Evolutionary conservation across 1,140 invertebrate species (phyloP), one percentile per base, ranked within the genome.

Genomic region (Olivierus martensii): DNA sequence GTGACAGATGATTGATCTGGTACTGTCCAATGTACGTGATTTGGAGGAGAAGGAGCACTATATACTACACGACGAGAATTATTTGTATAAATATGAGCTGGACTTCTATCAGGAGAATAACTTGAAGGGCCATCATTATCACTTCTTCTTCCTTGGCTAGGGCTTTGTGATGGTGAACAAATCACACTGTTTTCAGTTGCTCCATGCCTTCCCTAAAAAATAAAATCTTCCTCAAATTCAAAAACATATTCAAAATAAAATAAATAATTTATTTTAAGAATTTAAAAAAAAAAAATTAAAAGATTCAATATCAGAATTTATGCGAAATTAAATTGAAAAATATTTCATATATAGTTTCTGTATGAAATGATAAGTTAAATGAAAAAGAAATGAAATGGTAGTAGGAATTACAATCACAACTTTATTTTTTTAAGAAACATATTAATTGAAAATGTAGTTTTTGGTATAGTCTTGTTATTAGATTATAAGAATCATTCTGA

Each of bases 111-210:
- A 17, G 54, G 49, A 10, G 50, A 51, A 12, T 51, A 56, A n/a
- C 39, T 18, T 9, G 28, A 6, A 9, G 28, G 28, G 9, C 28
- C 28, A 2, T 56, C 49, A 18, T 51, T 34, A n/a, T 56, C 49
- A 28, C 44, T 37, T 11, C 54, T 19, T 11, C 54, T 18, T 18
- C 49, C 38, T 38, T 56, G 54, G 36, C 35, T 56, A 17, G 54
- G 54, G 38, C 54, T 56, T 34, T 56, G 54, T 28, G 54, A 51
- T 38, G 54, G 54, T 36, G 54, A 56, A 39, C 28, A 28, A 9
- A 51, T 51, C 7, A 56, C 39, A 37, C 42, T 14, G 1, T 49
- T 49, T 42, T 56, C 54, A 2, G 51, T 36, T 4, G 54, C 48
- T 18, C 51, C 46, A 41, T 56, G 54, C 18, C 54, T 44, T 14